Base-by-base conservation (phyloP, 1,140 invertebrate species). In the Pogonus chalceus region DNA sequence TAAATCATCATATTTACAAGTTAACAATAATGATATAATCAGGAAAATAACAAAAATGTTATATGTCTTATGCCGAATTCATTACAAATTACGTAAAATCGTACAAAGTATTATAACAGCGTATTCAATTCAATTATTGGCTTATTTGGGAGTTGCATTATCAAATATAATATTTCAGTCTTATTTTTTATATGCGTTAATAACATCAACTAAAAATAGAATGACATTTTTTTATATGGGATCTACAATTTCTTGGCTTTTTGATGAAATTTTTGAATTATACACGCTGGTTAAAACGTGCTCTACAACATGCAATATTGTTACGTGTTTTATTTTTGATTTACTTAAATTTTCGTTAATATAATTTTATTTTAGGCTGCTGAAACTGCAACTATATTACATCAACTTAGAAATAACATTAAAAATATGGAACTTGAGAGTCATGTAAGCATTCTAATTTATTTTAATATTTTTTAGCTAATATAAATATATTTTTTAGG, bases 401-500 rank as follows among this genome's bases (percentile, higher is more conserved):
- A 43, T 43, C 37, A 43, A 43, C 18, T 43, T 4, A 43, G 37
- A 18, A 43, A 43, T 18, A 7, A 43, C 18, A 43, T 43, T 12
- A 43, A 43, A 43, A 43, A 43, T 43, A 43, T 43, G 18, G 37
- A 43, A 43, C 37, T 43, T 9, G 37, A 43, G 18, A 43, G 37
- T 43, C 37, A 43, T 18, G 37, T 43, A 43, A 43, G 37, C 3
- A 43, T 43, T 12, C 18, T 10, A 12, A 43, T 16, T 10, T 43
- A 31, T 14, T 31, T 31, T 31, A 31, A 31, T 31, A 31, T 31
- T 31, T 31, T 7, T 31, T 7, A 31, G 4, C 14, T 31, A 14
- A 4, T 4, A 31, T 7, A 31, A 31, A 31, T 31, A 14, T 31
- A 31, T 31, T 43, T 43, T 43, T 43, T 12, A 43, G 37, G 37